A percentile compares a stretch with the other conserved stretches of the same genome.
Evolutionary conservation across 2,888 invertebrate genomes (phyloP).

Genomic region (Tribolium freemani): DNA sequence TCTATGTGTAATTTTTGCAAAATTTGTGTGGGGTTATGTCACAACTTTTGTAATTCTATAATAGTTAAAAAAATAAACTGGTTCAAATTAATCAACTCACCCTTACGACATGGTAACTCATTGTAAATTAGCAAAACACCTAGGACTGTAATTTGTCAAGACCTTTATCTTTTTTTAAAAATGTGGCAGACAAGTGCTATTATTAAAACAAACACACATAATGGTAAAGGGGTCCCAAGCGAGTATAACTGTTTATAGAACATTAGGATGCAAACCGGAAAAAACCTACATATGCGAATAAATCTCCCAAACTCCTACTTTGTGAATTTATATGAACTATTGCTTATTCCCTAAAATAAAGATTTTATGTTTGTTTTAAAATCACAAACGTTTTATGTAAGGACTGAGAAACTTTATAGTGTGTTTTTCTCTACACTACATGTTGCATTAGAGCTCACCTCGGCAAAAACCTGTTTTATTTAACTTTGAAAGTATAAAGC

Average conservation of each 20-base stretch:
- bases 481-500: not conserved
- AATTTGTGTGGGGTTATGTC: no score
- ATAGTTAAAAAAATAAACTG: no score
- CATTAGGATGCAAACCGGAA: not conserved
- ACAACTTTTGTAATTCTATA: no score
- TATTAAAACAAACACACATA: conserved; percentile 20
- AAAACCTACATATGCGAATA: conserved; percentile 10
- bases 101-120: not conserved
- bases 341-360: not conserved
- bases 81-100: no score
- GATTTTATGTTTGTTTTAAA: conserved; percentile 6
- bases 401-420: not conserved
- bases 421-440: not conserved
- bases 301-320: conserved; percentile 2
- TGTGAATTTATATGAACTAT: conserved; percentile 4
- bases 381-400: not conserved
- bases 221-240: conserved; percentile 6
- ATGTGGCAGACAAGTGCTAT: conserved; percentile 15
- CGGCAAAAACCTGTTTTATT: not conserved
- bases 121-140: conserved; percentile 15
- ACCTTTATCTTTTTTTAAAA: conserved; percentile 12
- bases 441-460: not conserved
- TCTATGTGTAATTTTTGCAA: no score
- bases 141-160: conserved; percentile 1
- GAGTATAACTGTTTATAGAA: conserved; percentile 2